Evolutionary conservation across 2,888 invertebrate genomes (phyloP).

Genomic region (Heliconius hortense): DNA sequence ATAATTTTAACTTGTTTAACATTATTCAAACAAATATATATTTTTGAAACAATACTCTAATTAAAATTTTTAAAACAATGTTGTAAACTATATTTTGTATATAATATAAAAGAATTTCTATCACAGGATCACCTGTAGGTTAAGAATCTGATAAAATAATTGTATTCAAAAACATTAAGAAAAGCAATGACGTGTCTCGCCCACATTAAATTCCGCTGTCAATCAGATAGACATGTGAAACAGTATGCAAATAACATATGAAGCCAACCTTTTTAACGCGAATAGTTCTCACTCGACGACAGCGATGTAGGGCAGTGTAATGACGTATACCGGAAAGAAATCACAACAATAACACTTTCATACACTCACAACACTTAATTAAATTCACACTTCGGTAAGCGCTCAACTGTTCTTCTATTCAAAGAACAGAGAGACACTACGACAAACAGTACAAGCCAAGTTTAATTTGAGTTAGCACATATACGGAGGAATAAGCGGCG

Average conservation of each 20-base stretch:
- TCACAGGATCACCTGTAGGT: background rate
- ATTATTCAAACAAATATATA: background rate
- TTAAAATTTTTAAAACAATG: background rate
- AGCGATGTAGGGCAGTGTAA: slow-evolving; percentile 71
- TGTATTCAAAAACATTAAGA: slow-evolving; percentile 36
- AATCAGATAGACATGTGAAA: slow-evolving; percentile 63
- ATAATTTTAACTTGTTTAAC: background rate
- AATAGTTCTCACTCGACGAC: slow-evolving; percentile 62
- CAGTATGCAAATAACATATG: slow-evolving; percentile 71
- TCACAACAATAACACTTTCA: slow-evolving; percentile 75
- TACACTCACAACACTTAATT: slow-evolving; percentile 66
- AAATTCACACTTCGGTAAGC: slow-evolving; percentile 47
- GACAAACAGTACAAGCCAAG: slow-evolving; percentile 55
- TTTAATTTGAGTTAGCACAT: slow-evolving; percentile 63
- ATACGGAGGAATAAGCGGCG: slow-evolving; percentile 67
- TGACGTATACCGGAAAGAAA: slow-evolving; percentile 68
- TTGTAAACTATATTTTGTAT: background rate
- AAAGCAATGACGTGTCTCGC: slow-evolving; percentile 77
- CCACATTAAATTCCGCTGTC: slow-evolving; percentile 57
- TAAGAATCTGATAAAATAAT: background rate
- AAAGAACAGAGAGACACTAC: slow-evolving; percentile 75
- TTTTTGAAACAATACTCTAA: background rate
- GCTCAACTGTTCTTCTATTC: slow-evolving; percentile 75
- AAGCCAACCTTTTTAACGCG: slow-evolving; percentile 65
- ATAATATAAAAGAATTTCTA: background rate